Evolutionary conservation across 35 echinoderm and acorn worm species (phyloP).

Genomic region (Apostichopus californicus): DNA sequence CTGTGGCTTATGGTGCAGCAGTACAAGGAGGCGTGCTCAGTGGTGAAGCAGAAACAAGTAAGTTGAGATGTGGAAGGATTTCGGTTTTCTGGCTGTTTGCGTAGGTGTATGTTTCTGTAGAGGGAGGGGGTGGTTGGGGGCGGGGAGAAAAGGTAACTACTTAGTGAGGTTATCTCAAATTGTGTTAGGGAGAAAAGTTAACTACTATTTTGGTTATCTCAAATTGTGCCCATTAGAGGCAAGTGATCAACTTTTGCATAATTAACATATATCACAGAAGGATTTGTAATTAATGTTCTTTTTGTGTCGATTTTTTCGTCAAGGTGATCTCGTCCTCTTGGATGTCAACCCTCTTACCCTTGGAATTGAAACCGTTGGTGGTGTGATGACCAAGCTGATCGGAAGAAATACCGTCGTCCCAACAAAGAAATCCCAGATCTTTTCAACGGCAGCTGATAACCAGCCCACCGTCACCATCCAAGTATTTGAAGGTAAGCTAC

Average conservation of each 20-base stretch:
- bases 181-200: too few species aligned
- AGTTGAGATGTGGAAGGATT: neutral
- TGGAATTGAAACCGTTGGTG: conserved; percentile 98
- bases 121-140: too few species aligned
- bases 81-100: neutral
- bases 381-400: conserved; percentile 98
- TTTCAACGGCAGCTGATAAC: conserved; percentile 98
- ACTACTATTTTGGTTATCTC: too few species aligned
- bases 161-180: too few species aligned
- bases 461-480: conserved; percentile 99
- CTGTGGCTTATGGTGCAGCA: conserved; percentile 95
- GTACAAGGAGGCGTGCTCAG: conserved; percentile 95
- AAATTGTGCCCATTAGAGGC: too few species aligned
- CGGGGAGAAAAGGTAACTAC: too few species aligned
- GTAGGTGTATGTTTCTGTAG: neutral
- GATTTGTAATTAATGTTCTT: too few species aligned
- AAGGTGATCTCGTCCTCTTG: conserved; percentile 90
- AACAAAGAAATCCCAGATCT: conserved; percentile 99
- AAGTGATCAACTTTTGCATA: too few species aligned
- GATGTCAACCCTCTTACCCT: conserved; percentile 97
- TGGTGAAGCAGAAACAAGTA: conserved; percentile 93
- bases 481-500: conserved; percentile 95
- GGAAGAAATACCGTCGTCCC: conserved; percentile 89
- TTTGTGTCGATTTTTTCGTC: neutral
- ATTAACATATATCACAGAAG: too few species aligned